Percentiles rank a stretch among this genome's conserved stretches.
Evolutionary conservation across 2,113 vertebrate genomes (phyloP).

Genomic region (Heterotilapia buettikoferi): DNA sequence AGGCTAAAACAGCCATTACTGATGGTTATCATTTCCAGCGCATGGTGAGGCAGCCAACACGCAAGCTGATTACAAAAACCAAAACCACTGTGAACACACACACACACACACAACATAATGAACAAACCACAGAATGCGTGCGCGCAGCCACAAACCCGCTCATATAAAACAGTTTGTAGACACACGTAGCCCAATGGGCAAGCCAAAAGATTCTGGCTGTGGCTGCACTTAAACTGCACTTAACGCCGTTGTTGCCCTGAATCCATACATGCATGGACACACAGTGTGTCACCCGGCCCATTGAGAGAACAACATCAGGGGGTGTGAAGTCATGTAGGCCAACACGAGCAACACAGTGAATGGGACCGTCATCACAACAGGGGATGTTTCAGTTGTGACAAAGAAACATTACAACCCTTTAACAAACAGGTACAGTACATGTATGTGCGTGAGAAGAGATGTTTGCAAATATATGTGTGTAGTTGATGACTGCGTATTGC

Average conservation of each 20-base stretch:
- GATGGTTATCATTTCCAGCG: slow-evolving; percentile 47
- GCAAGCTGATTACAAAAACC: slow-evolving; percentile 56
- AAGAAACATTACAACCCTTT: background rate
- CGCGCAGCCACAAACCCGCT: background rate
- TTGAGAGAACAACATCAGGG: background rate
- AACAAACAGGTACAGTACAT: background rate
- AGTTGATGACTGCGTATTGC: background rate
- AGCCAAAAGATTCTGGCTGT: slow-evolving; percentile 22
- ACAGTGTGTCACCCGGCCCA: slow-evolving; percentile 5
- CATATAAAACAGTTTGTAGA: background rate
- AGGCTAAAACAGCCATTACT: slow-evolving; percentile 47
- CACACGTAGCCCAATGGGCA: background rate
- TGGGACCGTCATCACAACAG: background rate
- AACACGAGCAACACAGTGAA: background rate
- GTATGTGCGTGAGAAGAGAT: background rate
- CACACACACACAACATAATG: background rate
- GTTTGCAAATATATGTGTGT: background rate
- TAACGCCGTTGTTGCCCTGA: slow-evolving; percentile 16
- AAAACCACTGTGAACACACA: slow-evolving; percentile 18
- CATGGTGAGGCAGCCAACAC: slow-evolving; percentile 35
- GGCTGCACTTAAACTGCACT: slow-evolving; percentile 19
- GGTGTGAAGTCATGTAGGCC: background rate
- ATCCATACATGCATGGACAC: slow-evolving; percentile 5
- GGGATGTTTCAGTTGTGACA: background rate
- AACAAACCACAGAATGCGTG: background rate